Evolutionary conservation across 2,797 vertebrate species (phyloP), one percentile per base, ranked within the genome.

Genomic region (Pangasius djambal): DNA sequence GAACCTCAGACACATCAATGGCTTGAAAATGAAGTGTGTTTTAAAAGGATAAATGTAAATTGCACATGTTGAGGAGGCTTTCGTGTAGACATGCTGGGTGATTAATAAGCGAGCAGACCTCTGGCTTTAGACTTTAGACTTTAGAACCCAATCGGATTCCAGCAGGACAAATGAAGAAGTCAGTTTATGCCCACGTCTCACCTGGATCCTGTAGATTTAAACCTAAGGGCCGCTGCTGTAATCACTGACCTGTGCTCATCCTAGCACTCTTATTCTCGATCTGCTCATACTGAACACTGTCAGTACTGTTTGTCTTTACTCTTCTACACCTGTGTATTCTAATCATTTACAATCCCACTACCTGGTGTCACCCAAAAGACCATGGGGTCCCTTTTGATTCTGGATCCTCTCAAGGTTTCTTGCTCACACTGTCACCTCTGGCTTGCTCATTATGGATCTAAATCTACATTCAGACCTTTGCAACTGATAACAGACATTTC

Each of bases 1-100:
- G 57, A 63, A 83, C 34, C 6, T 15, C 57, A 83, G 57, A 44
- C 81, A 83, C 81, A 63, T 83, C 81, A n/a, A 83, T 44, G 57
- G 37, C 57, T 63, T 63, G 12, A 2, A 83, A 83, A 63, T n/a
- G 55, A 81, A 59, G 57, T 9, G 57, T 63, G 22, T 44, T 83
- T 28, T 40, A 25, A 63, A 44, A 83, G 37, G 57, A 63, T 44
- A 28, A 40, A 83, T 63, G 57, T 44, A 83, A 83, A 83, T 63
- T 34, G 78, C 78, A 57, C 31, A 37, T 25, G 18, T 57, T 44
- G 34, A 61, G 37, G 81, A 83, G 52, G 18, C 20, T 40, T 61
- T 40, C 2, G 31, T 40, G 22, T 40, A 3, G 25, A 63, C 57
- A 44, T 4, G 57, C 81, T 44, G 81, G 34, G 63, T 12, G 78